Base-by-base conservation (phyloP, 2,113 vertebrate genomes). In the Boulengeromyrus knoepffleri region DNA sequence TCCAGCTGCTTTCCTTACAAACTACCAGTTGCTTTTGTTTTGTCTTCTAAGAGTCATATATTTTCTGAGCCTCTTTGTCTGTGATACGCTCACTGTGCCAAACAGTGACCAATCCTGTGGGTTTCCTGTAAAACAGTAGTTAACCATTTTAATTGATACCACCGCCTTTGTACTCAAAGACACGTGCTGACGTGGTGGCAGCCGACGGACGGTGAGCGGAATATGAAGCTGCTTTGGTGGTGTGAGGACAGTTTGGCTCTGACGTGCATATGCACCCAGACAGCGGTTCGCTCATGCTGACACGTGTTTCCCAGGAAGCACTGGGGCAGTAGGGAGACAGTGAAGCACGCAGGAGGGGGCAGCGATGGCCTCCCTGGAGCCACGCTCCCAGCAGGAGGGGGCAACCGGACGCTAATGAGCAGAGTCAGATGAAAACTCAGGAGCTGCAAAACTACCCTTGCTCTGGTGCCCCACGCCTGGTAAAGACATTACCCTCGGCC, bases 401-500 rank as follows among this genome's bases (percentile, higher is more conserved):
- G 89, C 62, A 90, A 87, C 17, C 88, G 85, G 74, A 85, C 70
- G 83, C 86, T 89, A 91, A 89, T 91, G 90, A 91, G 90, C 90
- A 56, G 89, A 88, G 88, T 92, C 90, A 91, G 90, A 56, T 87
- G 87, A 88, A 94, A 94, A 93, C 93, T 93, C 93, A 92, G 93
- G 95, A 95, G 93, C 93, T 93, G 90, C 93, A 94, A 93, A 95
- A 94, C 90, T 91, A 94, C 90, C 94, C 93, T 92, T 91, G 92
- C 92, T 93, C 93, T 92, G 88, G 92, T 93, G 91, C 0, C 45
- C 87, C 0, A 92, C 91, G 93, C 91, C 95, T 95, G 95, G 91
- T 93, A 95, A 96, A 95, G 92, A 93, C 94, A 95, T 96, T 95
- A 95, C 93, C 92, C 93, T 95, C 94, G 92, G 94, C 95, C 94